phyloP scores from a whole-genome alignment of 1,140 invertebrate genomes.

The Bactericera cockerelli region DNA sequence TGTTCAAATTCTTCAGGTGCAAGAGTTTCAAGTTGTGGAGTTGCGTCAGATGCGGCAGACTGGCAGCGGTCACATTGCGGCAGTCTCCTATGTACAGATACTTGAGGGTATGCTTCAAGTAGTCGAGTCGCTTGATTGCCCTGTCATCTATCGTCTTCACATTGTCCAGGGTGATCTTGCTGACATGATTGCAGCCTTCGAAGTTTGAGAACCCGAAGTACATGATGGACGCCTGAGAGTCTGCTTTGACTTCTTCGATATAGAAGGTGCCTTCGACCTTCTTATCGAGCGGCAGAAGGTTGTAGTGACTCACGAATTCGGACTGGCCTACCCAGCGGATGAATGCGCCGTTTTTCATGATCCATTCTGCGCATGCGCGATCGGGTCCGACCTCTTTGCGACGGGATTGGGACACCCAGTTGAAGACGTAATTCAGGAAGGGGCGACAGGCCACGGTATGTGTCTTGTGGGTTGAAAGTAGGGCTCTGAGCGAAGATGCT shows the following conservation, averaged over 20 bases:
- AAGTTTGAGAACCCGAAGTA: constrained; percentile 63
- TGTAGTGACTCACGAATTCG: constrained; percentile 48
- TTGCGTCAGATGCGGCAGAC: background rate
- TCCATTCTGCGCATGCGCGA: constrained; percentile 79
- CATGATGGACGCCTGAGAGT: constrained; percentile 53
- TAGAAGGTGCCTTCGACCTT: constrained; percentile 30
- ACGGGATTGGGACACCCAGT: constrained; percentile 31
- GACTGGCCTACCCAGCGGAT: constrained; percentile 45
- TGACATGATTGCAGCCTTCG: constrained; percentile 33
- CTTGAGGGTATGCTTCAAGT: background rate
- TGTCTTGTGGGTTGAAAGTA: no score
- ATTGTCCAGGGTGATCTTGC: background rate
- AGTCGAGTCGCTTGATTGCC: background rate
- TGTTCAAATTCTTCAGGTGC: constrained; percentile 4
- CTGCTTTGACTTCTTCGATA: constrained; percentile 55
- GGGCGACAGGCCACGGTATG: no score
- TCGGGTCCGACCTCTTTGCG: constrained; percentile 64
- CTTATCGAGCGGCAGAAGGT: constrained; percentile 36
- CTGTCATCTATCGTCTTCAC: background rate
- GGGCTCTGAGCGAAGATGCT: no score
- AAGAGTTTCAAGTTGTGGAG: background rate
- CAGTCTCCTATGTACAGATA: background rate
- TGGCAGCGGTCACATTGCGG: background rate
- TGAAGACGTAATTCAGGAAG: background rate
- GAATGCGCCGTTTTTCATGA: constrained; percentile 60